A percentile compares a stretch with the other conserved stretches of the same genome.
Evolutionary conservation across 2,888 invertebrate genomes (phyloP).

Genomic region (Acronicta psi): DNA sequence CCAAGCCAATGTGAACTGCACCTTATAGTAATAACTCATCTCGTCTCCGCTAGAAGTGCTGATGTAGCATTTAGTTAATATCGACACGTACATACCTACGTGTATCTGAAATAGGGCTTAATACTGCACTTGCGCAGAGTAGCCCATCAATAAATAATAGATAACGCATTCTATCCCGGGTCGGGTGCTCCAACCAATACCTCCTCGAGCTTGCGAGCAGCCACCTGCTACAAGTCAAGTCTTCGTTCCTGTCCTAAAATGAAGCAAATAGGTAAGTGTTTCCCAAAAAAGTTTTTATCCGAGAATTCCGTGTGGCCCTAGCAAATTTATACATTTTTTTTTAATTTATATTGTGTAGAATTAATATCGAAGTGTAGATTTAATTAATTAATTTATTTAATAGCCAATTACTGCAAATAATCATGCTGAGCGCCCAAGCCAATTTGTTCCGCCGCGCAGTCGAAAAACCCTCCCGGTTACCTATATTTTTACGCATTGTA

Average conservation of each 20-base stretch:
- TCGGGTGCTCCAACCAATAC: not conserved
- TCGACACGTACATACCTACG: not conserved
- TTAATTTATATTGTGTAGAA: too few species aligned
- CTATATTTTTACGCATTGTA: too few species aligned
- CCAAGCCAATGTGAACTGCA: not conserved
- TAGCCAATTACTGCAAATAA: too few species aligned
- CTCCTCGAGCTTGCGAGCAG: not conserved
- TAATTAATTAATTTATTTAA: too few species aligned
- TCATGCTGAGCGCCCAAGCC: too few species aligned
- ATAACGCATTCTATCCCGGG: not conserved
- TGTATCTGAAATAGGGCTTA: not conserved
- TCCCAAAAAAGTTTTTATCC: not conserved
- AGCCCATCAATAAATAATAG: conserved; percentile 6
- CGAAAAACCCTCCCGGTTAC: too few species aligned
- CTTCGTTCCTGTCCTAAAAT: not conserved
- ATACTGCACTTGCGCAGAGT: conserved; percentile 9
- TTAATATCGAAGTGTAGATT: too few species aligned
- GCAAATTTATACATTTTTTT: too few species aligned
- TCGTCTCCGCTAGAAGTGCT: conserved; percentile 2
- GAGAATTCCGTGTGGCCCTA: too few species aligned
- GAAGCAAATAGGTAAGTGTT: not conserved
- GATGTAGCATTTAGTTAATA: conserved; percentile 1
- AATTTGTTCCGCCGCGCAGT: too few species aligned
- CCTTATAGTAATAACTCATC: conserved; percentile 3
- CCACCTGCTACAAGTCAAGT: not conserved